Conservation (phyloP, 1,140 invertebrate species). For the Drosophila kikkawai region DNA sequence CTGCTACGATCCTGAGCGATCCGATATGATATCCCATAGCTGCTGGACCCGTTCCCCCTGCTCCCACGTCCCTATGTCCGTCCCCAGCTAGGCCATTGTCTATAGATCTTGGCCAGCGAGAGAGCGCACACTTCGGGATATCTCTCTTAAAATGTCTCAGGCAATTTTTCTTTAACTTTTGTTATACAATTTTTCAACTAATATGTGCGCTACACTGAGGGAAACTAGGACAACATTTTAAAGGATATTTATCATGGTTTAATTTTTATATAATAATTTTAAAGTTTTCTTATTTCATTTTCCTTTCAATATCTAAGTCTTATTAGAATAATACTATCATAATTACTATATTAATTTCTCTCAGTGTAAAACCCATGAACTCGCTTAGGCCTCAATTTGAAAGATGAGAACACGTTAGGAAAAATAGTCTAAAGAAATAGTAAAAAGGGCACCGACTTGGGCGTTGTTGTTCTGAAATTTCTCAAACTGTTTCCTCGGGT, state of each 20-base stretch:
- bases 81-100: slow-evolving; percentile 70
- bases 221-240: background rate
- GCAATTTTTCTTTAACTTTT: slow-evolving; percentile 78
- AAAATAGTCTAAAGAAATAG: slow-evolving; percentile 43
- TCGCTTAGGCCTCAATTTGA: slow-evolving; percentile 37
- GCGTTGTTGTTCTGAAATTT: slow-evolving; percentile 71
- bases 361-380: slow-evolving; percentile 11
- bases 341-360: background rate
- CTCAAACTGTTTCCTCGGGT: slow-evolving; percentile 59
- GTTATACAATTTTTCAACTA: slow-evolving; percentile 81
- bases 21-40: slow-evolving; percentile 53
- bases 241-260: too few species aligned
- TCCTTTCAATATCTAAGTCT: too few species aligned
- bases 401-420: slow-evolving; percentile 77
- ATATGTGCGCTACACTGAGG: slow-evolving; percentile 56
- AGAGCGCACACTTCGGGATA: slow-evolving; percentile 50
- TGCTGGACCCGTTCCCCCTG: slow-evolving; percentile 10
- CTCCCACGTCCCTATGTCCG: background rate
- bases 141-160: background rate
- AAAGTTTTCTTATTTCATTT: too few species aligned
- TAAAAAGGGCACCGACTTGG: slow-evolving; percentile 71
- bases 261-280: too few species aligned
- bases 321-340: too few species aligned
- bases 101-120: slow-evolving; percentile 41
- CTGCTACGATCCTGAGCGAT: slow-evolving; percentile 35